A percentile compares a stretch with the other conserved stretches of the same genome.
phyloP scores from a whole-genome alignment of 1,140 invertebrate genomes.

The Musca vetustissima region DNA sequence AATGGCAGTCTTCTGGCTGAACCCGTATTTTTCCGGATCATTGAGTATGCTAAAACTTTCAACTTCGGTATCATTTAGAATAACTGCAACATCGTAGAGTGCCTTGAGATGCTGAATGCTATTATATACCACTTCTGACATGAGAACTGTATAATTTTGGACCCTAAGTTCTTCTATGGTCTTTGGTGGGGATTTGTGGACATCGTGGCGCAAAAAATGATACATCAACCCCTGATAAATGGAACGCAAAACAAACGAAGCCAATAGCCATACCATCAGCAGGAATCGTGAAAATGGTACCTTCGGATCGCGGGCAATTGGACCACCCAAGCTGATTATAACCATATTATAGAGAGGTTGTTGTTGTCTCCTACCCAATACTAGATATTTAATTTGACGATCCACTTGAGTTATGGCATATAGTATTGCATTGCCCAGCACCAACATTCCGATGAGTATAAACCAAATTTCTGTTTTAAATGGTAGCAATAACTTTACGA shows the following conservation, averaged over 20 bases:
- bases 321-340: slow-evolving; percentile 37
- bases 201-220: slow-evolving; percentile 41
- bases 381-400: neutral
- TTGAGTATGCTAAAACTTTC: slow-evolving; percentile 13
- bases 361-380: slow-evolving; percentile 21
- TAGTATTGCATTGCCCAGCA: slow-evolving; percentile 15
- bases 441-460: slow-evolving; percentile 30
- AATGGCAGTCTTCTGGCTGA: neutral
- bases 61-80: slow-evolving; percentile 2
- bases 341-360: slow-evolving; percentile 37
- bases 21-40: neutral
- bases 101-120: neutral
- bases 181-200: slow-evolving; percentile 36
- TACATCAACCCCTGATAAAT: slow-evolving; percentile 44
- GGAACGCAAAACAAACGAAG: slow-evolving; percentile 41
- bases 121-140: slow-evolving; percentile 12
- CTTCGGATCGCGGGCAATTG: slow-evolving; percentile 1
- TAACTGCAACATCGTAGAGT: neutral
- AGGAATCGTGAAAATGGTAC: slow-evolving; percentile 30
- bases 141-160: slow-evolving; percentile 37
- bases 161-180: slow-evolving; percentile 35
- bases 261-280: slow-evolving; percentile 38
- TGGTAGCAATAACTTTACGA: slow-evolving; percentile 45
- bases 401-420: slow-evolving; percentile 7
- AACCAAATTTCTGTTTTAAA: slow-evolving; percentile 39